A percentile compares a stretch with the other conserved stretches of the same genome.
These are phyloP conservation scores for Choristoneura rosaceana DNA, from an alignment of 2,888 invertebrate species.

Conservation along the genomic window DNA sequence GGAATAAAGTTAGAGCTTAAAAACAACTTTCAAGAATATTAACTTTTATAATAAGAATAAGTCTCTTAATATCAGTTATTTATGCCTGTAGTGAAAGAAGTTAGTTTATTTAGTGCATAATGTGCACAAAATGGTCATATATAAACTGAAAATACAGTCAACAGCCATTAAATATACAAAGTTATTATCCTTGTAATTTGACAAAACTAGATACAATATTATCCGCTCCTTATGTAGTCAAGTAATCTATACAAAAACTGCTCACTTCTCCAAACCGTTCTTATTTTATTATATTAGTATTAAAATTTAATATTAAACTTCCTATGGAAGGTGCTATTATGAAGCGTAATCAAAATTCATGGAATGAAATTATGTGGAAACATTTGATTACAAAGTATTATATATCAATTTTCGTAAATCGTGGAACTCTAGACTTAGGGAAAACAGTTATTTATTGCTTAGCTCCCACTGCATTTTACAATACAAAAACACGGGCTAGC, in stretches of 20 bases:
- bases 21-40: conserved; percentile 12
- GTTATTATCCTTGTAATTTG: conserved; percentile 13
- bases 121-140: neutral
- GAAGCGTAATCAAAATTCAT: conserved; percentile 44
- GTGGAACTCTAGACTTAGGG: conserved; percentile 4
- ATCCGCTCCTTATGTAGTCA: neutral
- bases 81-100: too few species aligned
- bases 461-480: neutral
- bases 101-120: neutral
- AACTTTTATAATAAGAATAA: neutral
- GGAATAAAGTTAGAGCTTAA: neutral
- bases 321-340: conserved; percentile 69
- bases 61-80: too few species aligned
- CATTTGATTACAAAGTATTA: conserved; percentile 28
- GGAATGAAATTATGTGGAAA: conserved; percentile 36
- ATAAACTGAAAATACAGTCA: neutral
- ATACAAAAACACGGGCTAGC: too few species aligned
- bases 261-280: conserved; percentile 15
- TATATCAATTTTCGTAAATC: conserved; percentile 23
- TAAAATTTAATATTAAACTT: conserved; percentile 47
- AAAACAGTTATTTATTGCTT: conserved; percentile 2
- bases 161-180: neutral
- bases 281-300: conserved; percentile 30
- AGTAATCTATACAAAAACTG: neutral
- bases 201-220: neutral